Evolutionary conservation across 1,140 invertebrate species (phyloP), one percentile per base, ranked within the genome.

Genomic region (Heliothis virescens): DNA sequence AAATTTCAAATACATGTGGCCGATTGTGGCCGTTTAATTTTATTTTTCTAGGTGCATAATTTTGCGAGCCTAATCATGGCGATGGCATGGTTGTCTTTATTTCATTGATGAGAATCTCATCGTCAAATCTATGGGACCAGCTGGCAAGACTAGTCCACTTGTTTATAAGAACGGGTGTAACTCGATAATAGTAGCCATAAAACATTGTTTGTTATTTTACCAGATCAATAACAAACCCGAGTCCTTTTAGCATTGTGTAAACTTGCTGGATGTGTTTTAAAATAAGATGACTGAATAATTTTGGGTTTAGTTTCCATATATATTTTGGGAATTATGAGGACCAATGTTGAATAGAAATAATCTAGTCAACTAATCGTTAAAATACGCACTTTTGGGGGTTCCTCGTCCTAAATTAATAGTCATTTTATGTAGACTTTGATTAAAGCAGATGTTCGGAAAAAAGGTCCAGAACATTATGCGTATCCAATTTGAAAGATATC

Each of bases 191-290:
- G 80, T 34, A 75, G 57, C 83, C 84, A 83, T 87, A 89, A 89
- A 89, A 78, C 79, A 50, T n/a, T 89, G 90, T 89, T 90, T 91
- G 89, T 91, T 91, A 90, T 91, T 92, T 88, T 86, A 84, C 65
- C 81, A 80, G 84, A 92, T 90, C 88, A 88, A 88, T 91, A 90
- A 90, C 89, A 89, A 76, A 75, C 48, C 47, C 57, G 55, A 76
- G 73, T 76, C 73, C 73, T 81, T 77, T 73, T 80, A 83, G 53
- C 34, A 57, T 75, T 76, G 59, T 63, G 21, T 63, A 15, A 62
- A 4, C 18, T 79, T 34, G 48, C 88, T 89, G 73, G 88, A 89
- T 83, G 79, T 60, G 10, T 26, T 79, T 79, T 26, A 29, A 65
- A 71, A 63, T 52, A 52, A 21, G 50, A 69, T 75, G 12, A 62